phyloP scores from a whole-genome alignment of 2,888 invertebrate species.

The Eremobia ochroleuca region DNA sequence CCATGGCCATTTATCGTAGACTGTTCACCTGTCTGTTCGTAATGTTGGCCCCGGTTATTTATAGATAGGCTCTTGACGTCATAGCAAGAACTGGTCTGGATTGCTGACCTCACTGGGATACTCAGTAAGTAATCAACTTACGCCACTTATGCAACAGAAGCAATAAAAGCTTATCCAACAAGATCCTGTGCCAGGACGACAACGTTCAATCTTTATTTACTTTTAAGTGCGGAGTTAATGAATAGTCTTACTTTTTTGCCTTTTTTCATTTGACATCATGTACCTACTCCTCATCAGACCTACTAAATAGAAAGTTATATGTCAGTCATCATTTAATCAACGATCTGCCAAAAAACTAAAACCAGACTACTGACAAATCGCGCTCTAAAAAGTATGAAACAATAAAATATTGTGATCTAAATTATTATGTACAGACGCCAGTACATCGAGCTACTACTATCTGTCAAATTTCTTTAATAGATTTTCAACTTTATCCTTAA shows the following conservation, averaged over 20 bases:
- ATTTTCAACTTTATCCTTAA: no score
- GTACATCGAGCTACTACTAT: no score
- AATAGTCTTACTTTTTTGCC: slow-evolving; percentile 11
- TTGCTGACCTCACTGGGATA: slow-evolving; percentile 26
- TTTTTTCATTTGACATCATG: background rate
- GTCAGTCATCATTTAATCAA: background rate
- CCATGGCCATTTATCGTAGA: background rate
- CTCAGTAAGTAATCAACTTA: slow-evolving; percentile 10
- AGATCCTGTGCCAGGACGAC: slow-evolving; percentile 10
- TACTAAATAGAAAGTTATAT: background rate
- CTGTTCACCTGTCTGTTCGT: background rate
- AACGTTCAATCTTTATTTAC: slow-evolving; percentile 5
- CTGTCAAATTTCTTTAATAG: no score
- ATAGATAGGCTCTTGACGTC: slow-evolving; percentile 30
- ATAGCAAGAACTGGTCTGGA: slow-evolving; percentile 3
- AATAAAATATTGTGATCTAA: no score
- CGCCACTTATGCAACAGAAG: background rate
- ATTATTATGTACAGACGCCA: no score
- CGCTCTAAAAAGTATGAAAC: no score
- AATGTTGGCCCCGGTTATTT: background rate
- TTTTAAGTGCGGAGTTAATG: background rate
- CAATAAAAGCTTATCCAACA: slow-evolving; percentile 1
- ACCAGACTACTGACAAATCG: no score
- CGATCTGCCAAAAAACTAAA: no score
- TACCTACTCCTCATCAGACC: background rate